Evolutionary conservation across 2,113 vertebrate species (phyloP), one percentile per base, ranked within the genome.

Genomic region (Plestiodon gilberti): DNA sequence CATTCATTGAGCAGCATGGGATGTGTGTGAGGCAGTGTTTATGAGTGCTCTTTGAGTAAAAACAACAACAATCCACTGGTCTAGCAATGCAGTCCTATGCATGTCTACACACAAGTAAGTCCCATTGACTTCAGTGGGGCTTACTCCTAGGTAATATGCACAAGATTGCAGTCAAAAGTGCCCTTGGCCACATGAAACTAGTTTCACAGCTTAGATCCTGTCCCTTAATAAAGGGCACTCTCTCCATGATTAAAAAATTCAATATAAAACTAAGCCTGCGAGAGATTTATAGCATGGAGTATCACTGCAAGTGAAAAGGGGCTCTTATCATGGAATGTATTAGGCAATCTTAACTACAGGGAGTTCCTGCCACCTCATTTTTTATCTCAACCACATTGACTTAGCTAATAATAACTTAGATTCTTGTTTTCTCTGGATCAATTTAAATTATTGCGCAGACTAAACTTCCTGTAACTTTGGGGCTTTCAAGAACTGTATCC

Each of bases 381-480:
- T 65, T 77, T 33, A 84, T 84, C 61, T 67, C 74, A 77, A 25
- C 30, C 35, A 62, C 61, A 85, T 38, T 55, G 65, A 30, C 22
- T 55, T 78, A 67, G 73, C 61, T 77, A 67, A 77, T 67, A 77
- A 67, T 65, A 77, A 65, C 28, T 64, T 67, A 77, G 22, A n/a
- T 77, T 76, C 40, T 69, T 77, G 62, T 78, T 85, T 78, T 85
- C 61, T 85, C 20, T 78, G 43, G 43, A 23, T 85, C n/a, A 85
- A 6, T 25, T 85, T 78, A 85, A 85, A 77, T 78, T 85, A 85
- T 85, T 85, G 13, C 83, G 78, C 74, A 85, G 83, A 78, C 18
- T 78, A 69, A 84, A 85, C n/a, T 69, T 78, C 83, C 74, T 85
- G 23, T 67, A 43, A 78, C 59, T 69, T 57, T 22, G 5, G 43